Evolutionary conservation across 2,888 invertebrate species (phyloP).

Genomic region (Orgyia antiqua): DNA sequence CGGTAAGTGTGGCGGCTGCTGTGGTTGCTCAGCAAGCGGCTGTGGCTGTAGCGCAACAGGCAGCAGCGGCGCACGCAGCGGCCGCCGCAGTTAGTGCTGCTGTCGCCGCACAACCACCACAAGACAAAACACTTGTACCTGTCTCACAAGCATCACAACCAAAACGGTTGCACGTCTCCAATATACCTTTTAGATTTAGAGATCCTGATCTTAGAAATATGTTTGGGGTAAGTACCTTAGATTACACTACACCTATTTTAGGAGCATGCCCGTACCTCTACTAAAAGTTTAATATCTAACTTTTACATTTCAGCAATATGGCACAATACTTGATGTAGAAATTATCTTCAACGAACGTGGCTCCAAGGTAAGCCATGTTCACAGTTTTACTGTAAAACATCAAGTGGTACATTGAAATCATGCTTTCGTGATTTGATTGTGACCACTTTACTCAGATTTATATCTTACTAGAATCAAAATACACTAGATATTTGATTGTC

Average conservation of each 20-base stretch:
- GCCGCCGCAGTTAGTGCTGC: slow-evolving; percentile 62
- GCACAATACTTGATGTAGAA: slow-evolving; percentile 99
- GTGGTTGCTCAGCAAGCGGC: slow-evolving; percentile 58
- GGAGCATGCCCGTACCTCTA: slow-evolving; percentile 32
- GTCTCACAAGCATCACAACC: slow-evolving; percentile 82
- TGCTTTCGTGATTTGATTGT: slow-evolving; percentile 45
- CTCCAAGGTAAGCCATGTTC: slow-evolving; percentile 93
- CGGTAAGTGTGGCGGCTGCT: slow-evolving; percentile 70
- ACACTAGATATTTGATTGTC: slow-evolving; percentile 1
- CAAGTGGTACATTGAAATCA: slow-evolving; percentile 60
- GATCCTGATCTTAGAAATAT: slow-evolving; percentile 98
- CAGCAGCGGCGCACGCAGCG: slow-evolving; percentile 71
- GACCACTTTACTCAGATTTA: slow-evolving; percentile 35
- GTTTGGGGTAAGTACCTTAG: slow-evolving; percentile 92
- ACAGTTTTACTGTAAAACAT: slow-evolving; percentile 19
- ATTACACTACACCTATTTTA: slow-evolving; percentile 11
- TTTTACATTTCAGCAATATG: slow-evolving; percentile 94
- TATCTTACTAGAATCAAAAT: slow-evolving; percentile 16
- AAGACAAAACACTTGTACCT: slow-evolving; percentile 73
- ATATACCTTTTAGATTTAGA: slow-evolving; percentile 99
- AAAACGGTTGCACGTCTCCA: slow-evolving; percentile 98
- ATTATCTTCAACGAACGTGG: slow-evolving; percentile 99
- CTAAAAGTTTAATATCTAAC: slow-evolving; percentile 34
- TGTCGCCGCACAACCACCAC: slow-evolving; percentile 49
- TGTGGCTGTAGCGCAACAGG: slow-evolving; percentile 59